Evolutionary conservation across 2,113 vertebrate genomes (phyloP).

Genomic region (Plectropomus leopardus): DNA sequence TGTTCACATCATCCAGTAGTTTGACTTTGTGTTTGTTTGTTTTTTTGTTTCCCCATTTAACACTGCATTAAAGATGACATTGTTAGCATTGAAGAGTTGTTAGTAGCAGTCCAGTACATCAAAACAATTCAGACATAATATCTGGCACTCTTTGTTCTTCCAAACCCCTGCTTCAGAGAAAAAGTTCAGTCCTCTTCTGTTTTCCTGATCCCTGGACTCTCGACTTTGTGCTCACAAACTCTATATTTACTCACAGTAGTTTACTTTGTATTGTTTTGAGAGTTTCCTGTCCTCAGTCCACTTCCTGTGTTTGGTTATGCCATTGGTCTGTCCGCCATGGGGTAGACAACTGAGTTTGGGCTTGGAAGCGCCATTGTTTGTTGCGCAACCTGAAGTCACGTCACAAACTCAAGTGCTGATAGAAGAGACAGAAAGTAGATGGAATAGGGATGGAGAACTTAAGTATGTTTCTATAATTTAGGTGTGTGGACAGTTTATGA

Average conservation of each 20-base stretch:
- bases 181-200: not conserved
- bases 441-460: not conserved
- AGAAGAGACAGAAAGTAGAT: not conserved
- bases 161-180: constrained; percentile 8
- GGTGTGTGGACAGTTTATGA: not conserved
- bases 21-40: not conserved
- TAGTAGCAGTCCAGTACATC: not conserved
- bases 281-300: constrained; percentile 73
- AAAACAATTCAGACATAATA: not conserved
- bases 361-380: constrained; percentile 57
- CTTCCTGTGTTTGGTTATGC: constrained; percentile 66
- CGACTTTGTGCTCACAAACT: constrained; percentile 42
- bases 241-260: constrained; percentile 76
- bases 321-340: constrained; percentile 9
- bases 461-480: constrained; percentile 2
- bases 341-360: constrained; percentile 3
- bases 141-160: not conserved
- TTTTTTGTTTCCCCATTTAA: not conserved
- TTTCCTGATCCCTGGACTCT: constrained; percentile 3
- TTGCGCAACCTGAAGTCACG: constrained; percentile 1
- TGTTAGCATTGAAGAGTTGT: constrained; percentile 16
- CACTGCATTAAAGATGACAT: not conserved
- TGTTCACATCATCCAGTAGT: not conserved
- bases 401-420: constrained; percentile 13
- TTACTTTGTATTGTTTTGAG: constrained; percentile 77